Conservation (phyloP, 2,113 vertebrate genomes). For the Cyprinodon brontotheroides region DNA sequence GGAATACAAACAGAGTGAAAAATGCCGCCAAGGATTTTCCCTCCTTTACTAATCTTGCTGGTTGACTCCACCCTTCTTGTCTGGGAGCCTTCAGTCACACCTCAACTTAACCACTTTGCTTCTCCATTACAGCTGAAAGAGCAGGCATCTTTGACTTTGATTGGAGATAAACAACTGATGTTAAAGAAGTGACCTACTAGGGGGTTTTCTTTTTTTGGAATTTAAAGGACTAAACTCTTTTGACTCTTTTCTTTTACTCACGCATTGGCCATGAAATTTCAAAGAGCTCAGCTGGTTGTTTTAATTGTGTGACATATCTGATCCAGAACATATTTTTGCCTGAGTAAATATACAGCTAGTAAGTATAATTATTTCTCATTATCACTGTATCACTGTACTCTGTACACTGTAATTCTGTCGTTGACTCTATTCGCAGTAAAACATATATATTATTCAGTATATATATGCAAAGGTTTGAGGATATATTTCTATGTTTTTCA, state of each 20-base stretch:
- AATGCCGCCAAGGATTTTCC: constrained; percentile 53
- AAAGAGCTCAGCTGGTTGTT: constrained; percentile 24
- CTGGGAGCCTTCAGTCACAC: constrained; percentile 55
- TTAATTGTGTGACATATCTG: constrained; percentile 55
- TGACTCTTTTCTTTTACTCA: constrained; percentile 43
- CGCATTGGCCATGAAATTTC: constrained; percentile 62
- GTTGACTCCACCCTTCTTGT: constrained; percentile 76
- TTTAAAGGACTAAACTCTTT: background rate
- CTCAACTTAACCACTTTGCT: constrained; percentile 55
- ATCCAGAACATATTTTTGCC: constrained; percentile 31
- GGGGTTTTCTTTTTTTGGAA: constrained; percentile 21
- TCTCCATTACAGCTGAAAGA: constrained; percentile 54
- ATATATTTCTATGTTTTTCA: background rate
- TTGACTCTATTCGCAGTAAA: too few relatives aligned
- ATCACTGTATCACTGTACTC: constrained; percentile 13
- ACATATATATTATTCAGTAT: background rate
- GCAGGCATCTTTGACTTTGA: constrained; percentile 28
- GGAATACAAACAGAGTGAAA: constrained; percentile 9
- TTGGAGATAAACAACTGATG: constrained; percentile 41
- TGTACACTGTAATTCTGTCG: background rate
- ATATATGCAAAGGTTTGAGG: background rate
- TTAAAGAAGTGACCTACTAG: constrained; percentile 1
- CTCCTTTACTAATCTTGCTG: constrained; percentile 67
- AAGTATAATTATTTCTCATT: constrained; percentile 29
- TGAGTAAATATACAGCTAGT: constrained; percentile 47